These are phyloP conservation scores for Petrosia ficiformis DNA, from an alignment of 37 sponge, comb jelly and placozoan species.

Conservation along the genomic window DNA sequence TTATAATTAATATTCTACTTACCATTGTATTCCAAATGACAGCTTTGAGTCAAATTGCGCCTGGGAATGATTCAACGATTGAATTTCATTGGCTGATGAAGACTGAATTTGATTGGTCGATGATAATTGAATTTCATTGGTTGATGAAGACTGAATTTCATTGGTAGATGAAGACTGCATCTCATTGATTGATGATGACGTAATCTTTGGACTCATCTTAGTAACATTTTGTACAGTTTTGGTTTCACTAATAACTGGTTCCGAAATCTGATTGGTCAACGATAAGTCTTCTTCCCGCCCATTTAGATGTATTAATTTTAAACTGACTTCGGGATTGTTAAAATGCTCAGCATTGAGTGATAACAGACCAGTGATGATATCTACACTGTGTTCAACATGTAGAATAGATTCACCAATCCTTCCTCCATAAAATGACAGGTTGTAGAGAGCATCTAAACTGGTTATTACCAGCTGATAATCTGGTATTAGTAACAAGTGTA, in stretches of 20 bases:
- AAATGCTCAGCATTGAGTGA: background rate
- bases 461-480: slow-evolving; percentile 30
- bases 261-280: background rate
- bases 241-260: background rate
- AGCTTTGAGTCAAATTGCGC: background rate
- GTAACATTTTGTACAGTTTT: background rate
- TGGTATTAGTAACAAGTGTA: slow-evolving; percentile 38
- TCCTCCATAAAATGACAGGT: slow-evolving; percentile 22
- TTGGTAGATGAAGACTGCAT: background rate
- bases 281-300: background rate
- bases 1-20: background rate
- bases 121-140: background rate
- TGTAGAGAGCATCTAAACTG: slow-evolving; percentile 45
- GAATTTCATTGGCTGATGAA: background rate
- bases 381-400: slow-evolving; percentile 2
- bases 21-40: slow-evolving; percentile 33
- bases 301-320: background rate
- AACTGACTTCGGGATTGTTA: background rate
- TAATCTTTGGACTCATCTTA: background rate
- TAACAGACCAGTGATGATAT: background rate
- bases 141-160: background rate
- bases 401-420: slow-evolving; percentile 7
- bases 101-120: slow-evolving; percentile 10
- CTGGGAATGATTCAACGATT: background rate
- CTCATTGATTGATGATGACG: background rate